Conservation (phyloP, 2,113 vertebrate genomes). For the Stercorarius parasiticus region DNA sequence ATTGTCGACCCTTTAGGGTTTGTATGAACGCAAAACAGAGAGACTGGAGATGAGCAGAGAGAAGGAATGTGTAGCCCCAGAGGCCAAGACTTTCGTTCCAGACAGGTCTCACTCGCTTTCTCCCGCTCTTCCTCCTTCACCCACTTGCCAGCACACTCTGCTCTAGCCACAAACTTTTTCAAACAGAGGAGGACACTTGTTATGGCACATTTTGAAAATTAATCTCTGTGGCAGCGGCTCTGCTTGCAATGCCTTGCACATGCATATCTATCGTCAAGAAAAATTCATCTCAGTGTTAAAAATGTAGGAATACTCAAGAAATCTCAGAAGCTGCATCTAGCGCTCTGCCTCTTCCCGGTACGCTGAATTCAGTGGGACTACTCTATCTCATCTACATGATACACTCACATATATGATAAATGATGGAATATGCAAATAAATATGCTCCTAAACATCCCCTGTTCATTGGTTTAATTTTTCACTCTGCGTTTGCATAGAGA, state of each 20-base stretch:
- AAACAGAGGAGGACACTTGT: neutral
- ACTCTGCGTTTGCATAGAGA: neutral
- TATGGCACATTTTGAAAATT: neutral
- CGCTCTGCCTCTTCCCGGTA: neutral
- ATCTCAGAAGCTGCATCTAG: neutral
- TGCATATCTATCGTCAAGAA: neutral
- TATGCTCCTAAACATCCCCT: neutral
- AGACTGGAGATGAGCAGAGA: neutral
- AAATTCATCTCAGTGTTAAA: neutral
- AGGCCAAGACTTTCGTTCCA: neutral
- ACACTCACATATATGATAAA: neutral
- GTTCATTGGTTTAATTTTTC: neutral
- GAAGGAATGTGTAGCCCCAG: neutral
- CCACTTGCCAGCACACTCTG: neutral
- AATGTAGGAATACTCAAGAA: neutral
- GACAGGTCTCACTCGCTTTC: neutral
- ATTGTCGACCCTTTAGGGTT: neutral
- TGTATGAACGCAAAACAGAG: neutral
- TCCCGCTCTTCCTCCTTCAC: neutral
- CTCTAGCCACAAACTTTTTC: neutral
- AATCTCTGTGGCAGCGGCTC: rapidly evolving
- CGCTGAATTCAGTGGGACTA: neutral
- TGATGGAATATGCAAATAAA: neutral
- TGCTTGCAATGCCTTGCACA: neutral
- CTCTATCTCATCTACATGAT: neutral